A percentile compares a stretch with the other conserved stretches of the same genome.
Evolutionary conservation across 2,797 vertebrate genomes (phyloP).

Genomic region (Schizopygopsis malacanthus): DNA sequence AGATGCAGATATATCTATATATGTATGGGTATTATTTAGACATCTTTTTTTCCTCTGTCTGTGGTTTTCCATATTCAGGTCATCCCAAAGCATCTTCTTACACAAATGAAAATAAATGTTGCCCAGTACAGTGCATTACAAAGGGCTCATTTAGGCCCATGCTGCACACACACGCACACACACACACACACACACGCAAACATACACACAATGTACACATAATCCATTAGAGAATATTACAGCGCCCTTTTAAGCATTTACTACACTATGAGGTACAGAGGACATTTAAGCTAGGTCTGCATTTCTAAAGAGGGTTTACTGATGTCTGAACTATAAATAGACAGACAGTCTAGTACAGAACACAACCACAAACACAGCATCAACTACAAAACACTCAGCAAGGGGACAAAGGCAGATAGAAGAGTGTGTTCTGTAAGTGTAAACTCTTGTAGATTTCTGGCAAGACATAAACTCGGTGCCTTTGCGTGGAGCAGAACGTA

Average conservation of each 20-base stretch:
- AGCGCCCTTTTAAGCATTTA: slow-evolving; percentile 41
- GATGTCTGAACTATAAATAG: slow-evolving; percentile 58
- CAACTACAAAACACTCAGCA: slow-evolving; percentile 41
- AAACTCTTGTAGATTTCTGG: slow-evolving; percentile 31
- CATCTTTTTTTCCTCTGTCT: slow-evolving; percentile 18
- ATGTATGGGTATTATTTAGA: background rate
- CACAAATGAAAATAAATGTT: slow-evolving; percentile 39
- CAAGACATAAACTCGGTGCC: slow-evolving; percentile 37
- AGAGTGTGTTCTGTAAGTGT: slow-evolving; percentile 27
- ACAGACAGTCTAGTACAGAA: slow-evolving; percentile 38
- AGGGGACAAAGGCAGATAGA: slow-evolving; percentile 24
- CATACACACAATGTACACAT: slow-evolving; percentile 33
- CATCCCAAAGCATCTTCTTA: slow-evolving; percentile 15
- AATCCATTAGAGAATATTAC: slow-evolving; percentile 42
- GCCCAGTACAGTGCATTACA: background rate
- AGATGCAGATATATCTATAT: background rate
- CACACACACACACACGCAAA: background rate
- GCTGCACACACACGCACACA: slow-evolving; percentile 22
- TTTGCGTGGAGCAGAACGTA: background rate
- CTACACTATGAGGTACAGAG: slow-evolving; percentile 28
- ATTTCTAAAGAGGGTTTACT: slow-evolving; percentile 50
- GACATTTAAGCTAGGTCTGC: slow-evolving; percentile 53
- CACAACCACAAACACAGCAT: slow-evolving; percentile 47
- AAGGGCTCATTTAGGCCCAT: background rate
- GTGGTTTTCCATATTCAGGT: background rate